Evolutionary conservation across 2,888 invertebrate genomes (phyloP), one percentile per base, ranked within the genome.

Genomic region (Cryptophagus acutangulus): DNA sequence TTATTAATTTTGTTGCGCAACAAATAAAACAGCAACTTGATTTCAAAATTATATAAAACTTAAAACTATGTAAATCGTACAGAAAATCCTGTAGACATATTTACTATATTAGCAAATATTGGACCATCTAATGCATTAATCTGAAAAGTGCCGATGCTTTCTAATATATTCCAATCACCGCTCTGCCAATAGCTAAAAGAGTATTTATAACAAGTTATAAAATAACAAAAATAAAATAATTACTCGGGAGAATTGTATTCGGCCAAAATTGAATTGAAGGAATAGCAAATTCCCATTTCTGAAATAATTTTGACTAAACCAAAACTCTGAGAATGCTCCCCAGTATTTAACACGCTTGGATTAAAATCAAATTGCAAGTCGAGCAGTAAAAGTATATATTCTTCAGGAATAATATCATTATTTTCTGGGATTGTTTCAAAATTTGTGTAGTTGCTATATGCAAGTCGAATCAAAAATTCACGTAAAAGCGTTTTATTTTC

Each of bases 211-310:
- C 5, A 20, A 20, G 6, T 20, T 20, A 20, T 20, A 6, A 20
- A 6, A 6, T 6, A 20, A 20, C 9, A 20, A 6, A 20, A 20
- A 20, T 20, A 20, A 20, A 6, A n/a, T n/a, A n/a, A 31, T 40
- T 62, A 77, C 77, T 55, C 50, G 1, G 74, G 75, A 8, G 74
- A 72, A 58, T 73, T 76, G 55, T 76, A 77, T 8, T 73, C 62
- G 1, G 80, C 78, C 20, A 77, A 71, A 49, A 74, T 69, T 0
- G 81, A 80, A 57, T 82, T 82, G 25, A 81, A 75, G 5, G 79
- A 70, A 60, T 79, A 79, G 50, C 83, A 83, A 40, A 81, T 62
- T 2, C 82, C 83, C 70, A 79, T 74, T 60, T 83, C 82, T 0
- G 81, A 81, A 8, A 81, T 63, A 1, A 78, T 79, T 2, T 75